These are phyloP conservation scores for Virgularia gustaviana DNA, from an alignment of 92 coral and sea anemone species.

Conservation along the genomic window DNA sequence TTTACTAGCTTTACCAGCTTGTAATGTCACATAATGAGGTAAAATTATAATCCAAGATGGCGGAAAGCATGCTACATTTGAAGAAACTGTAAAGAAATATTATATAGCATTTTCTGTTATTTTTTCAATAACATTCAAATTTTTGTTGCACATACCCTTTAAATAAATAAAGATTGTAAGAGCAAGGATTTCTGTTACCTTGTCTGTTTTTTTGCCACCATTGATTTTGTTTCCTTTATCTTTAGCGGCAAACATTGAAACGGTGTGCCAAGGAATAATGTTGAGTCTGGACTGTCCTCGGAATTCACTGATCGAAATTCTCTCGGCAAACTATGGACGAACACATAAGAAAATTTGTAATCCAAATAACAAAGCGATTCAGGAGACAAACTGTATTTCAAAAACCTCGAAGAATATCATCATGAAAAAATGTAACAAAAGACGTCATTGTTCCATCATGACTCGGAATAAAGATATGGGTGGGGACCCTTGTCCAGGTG, in stretches of 20 bases:
- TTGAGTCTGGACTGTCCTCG: constrained; percentile 12
- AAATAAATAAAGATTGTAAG: too few relatives aligned
- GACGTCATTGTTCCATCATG: constrained; percentile 18
- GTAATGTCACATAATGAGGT: too few relatives aligned
- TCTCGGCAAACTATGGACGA: constrained; percentile 27
- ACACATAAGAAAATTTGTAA: background rate
- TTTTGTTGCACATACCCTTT: too few relatives aligned
- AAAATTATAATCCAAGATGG: too few relatives aligned
- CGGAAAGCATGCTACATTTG: too few relatives aligned
- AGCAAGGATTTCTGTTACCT: background rate
- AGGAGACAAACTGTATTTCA: constrained; percentile 9
- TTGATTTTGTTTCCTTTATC: background rate
- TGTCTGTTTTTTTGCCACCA: background rate
- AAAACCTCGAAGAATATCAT: constrained; percentile 16
- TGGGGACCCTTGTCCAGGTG: constrained; percentile 46
- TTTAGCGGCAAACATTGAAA: too few relatives aligned
- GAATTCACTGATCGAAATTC: background rate
- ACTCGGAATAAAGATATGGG: constrained; percentile 20
- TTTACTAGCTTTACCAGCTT: too few relatives aligned
- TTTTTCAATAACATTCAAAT: too few relatives aligned
- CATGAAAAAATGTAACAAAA: constrained; percentile 31
- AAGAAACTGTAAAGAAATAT: too few relatives aligned
- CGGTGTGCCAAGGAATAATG: constrained; percentile 8
- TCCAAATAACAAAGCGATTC: background rate
- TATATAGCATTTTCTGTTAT: too few relatives aligned